phyloP scores from a whole-genome alignment of 1,140 invertebrate genomes.

The Eriocheir sinensis region DNA sequence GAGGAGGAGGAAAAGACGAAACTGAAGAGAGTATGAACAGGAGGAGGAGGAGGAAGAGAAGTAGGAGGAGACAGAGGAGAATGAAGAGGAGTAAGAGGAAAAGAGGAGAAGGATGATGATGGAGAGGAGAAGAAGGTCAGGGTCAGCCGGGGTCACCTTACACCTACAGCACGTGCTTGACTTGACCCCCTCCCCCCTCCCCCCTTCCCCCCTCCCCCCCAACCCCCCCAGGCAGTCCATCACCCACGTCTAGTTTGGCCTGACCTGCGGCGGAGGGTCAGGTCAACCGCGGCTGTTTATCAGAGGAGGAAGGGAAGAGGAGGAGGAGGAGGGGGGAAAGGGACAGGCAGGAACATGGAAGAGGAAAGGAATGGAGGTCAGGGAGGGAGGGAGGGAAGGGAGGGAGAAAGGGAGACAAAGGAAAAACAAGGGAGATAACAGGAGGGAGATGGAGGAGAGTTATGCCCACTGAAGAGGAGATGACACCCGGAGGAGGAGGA shows the following conservation, averaged over 20 bases:
- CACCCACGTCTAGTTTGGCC: not conserved
- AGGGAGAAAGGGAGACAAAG: not conserved
- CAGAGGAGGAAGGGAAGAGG: not conserved
- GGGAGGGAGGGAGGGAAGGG: not conserved
- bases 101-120: not conserved
- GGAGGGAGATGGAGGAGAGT: not conserved
- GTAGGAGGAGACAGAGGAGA: too few relatives aligned
- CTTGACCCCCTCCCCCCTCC: not conserved
- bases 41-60: too few relatives aligned
- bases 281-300: slow-evolving; percentile 20
- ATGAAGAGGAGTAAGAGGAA: not conserved
- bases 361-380: not conserved
- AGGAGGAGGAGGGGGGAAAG: not conserved
- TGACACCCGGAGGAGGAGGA: not conserved
- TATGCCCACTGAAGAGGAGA: not conserved
- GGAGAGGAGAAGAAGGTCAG: not conserved
- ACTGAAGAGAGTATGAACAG: too few relatives aligned
- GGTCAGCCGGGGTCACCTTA: slow-evolving; percentile 49
- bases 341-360: too few relatives aligned
- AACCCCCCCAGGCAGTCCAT: not conserved
- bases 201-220: not conserved
- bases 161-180: slow-evolving; percentile 57
- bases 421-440: not conserved
- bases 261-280: slow-evolving; percentile 30
- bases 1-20: too few relatives aligned